Percentiles rank a stretch among this genome's conserved stretches.
Conservation (phyloP, 2,797 vertebrate genomes). For the Anabacerthia variegaticeps region DNA sequence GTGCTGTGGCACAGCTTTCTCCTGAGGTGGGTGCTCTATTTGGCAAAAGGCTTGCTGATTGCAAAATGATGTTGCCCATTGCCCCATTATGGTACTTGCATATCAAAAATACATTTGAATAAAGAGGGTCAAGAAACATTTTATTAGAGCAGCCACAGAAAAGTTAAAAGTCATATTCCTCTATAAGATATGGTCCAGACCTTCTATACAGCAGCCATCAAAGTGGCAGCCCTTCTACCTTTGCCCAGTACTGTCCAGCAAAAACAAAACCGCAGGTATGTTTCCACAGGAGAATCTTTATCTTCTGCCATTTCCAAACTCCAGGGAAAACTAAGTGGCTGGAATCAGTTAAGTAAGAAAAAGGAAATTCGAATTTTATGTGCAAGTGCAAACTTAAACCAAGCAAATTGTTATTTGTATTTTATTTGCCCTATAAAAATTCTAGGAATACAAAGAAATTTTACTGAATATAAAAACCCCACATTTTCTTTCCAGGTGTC, state of each 20-base stretch:
- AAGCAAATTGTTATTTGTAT: background rate
- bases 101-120: background rate
- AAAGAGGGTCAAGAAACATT: background rate
- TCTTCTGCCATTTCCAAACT: background rate
- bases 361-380: background rate
- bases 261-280: background rate
- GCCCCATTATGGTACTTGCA: rapidly evolving
- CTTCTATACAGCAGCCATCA: background rate
- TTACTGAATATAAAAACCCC: background rate
- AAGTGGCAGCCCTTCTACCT: background rate
- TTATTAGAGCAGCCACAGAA: background rate
- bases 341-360: background rate
- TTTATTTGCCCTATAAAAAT: background rate
- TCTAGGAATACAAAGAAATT: background rate
- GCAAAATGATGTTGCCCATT: background rate
- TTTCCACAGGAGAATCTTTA: background rate
- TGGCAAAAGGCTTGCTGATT: background rate
- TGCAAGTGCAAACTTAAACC: background rate
- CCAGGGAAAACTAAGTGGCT: background rate
- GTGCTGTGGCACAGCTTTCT: background rate
- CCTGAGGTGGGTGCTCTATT: background rate
- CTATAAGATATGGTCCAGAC: background rate
- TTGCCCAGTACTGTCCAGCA: background rate
- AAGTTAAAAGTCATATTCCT: background rate
- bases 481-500: background rate